Evolutionary conservation across 1,140 invertebrate genomes (phyloP), one percentile per base, ranked within the genome.

Genomic region (Idris sp.): DNA sequence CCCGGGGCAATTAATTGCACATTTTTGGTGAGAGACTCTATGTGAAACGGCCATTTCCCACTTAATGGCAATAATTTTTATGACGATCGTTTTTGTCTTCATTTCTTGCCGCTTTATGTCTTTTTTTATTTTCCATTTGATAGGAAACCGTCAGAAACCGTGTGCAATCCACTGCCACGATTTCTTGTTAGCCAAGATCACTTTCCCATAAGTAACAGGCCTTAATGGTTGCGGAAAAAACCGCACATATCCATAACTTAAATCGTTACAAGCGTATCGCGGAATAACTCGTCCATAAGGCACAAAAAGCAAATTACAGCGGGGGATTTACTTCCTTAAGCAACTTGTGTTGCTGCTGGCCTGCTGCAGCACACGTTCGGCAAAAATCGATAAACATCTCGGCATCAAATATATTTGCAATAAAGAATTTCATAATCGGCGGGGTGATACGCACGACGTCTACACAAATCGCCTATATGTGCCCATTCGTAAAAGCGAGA

Each of bases 371-470:
- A n/a, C n/a, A n/a, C n/a, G n/a, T n/a, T n/a, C 28, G 9, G 58
- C 36, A 61, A 59, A 61, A 71, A 62, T 64, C 68, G 68, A 72
- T 72, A 72, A 64, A 62, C n/a, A n/a, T n/a, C 64, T 72, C 68
- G 36, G 41, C 49, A 62, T 64, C 69, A 64, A 62, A 73, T 65
- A n/a, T n/a, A 58, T 72, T 64, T 58, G 68, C 58, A 72, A 72
- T 72, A 58, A 72, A 64, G 58, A 72, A 73, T 73, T 73, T 73
- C 69, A 51, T 65, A 64, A 64, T 65, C 69, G 59, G 43, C 56
- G 49, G n/a, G n/a, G 5, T 59, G 56, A 68, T 67, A 69, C 72
- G 72, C 72, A 68, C 56, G 61, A 51, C 54, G 53, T 38, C 54
- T 28, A 56, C 59, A 49, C 53, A 61, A 73, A 48, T 43, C n/a